Conservation (phyloP, 2,113 vertebrate genomes). For the Rhea pennata region DNA sequence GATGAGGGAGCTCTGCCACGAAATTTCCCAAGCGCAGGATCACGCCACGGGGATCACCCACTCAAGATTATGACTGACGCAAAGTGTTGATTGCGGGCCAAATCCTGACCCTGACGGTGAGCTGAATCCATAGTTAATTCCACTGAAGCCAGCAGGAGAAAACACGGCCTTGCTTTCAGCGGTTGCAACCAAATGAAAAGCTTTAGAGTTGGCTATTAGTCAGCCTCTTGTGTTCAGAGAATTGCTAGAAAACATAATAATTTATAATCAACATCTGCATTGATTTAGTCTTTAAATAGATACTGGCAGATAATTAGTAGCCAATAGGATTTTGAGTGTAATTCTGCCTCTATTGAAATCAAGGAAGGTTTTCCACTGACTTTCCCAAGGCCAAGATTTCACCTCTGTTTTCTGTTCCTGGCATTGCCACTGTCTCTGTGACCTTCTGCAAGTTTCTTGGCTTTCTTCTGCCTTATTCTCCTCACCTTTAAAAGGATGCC, state of each 20-base stretch:
- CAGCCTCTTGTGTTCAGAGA: neutral
- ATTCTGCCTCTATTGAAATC: neutral
- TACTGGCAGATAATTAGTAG: neutral
- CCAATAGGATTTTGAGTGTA: neutral
- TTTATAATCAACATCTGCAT: neutral
- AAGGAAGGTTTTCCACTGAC: slow-evolving; percentile 3
- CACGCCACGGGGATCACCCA: neutral
- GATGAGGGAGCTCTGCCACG: accelerated
- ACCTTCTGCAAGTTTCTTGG: slow-evolving; percentile 47
- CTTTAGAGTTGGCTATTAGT: neutral
- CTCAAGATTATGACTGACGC: accelerated
- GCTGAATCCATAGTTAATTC: neutral
- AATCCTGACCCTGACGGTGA: neutral
- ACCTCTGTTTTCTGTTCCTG: slow-evolving; percentile 52
- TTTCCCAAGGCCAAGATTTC: slow-evolving; percentile 28
- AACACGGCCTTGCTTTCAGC: neutral
- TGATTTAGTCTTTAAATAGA: slow-evolving; percentile 4
- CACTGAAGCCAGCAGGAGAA: neutral
- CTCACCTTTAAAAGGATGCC: neutral
- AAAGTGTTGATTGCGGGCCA: neutral
- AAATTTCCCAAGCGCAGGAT: accelerated
- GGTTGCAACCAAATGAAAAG: neutral
- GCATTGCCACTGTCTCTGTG: neutral
- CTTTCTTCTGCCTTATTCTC: neutral
- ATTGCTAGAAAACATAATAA: neutral